Percentiles rank a stretch among this genome's conserved stretches.
Evolutionary conservation across 2,113 vertebrate species (phyloP).

Genomic region (Spermophilus dauricus): DNA sequence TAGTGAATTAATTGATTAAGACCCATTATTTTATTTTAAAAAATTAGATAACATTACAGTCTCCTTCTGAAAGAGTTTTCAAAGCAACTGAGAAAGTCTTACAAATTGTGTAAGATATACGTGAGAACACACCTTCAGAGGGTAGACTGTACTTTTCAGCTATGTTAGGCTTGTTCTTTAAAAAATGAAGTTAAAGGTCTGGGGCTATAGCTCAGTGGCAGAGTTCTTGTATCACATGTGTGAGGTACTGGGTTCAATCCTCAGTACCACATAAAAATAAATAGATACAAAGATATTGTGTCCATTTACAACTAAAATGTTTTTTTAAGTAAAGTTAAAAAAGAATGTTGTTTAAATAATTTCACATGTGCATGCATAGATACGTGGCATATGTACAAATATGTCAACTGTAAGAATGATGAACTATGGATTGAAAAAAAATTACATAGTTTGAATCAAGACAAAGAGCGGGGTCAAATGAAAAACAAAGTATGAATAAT

Average conservation of each 20-base stretch:
- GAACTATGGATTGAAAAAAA: constrained; percentile 14
- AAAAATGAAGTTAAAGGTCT: neutral
- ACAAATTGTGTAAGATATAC: neutral
- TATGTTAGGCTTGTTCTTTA: neutral
- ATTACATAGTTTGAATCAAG: neutral
- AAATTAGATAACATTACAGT: neutral
- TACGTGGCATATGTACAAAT: neutral
- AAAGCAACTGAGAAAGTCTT: constrained; percentile 8
- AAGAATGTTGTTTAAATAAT: neutral
- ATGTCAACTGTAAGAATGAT: neutral
- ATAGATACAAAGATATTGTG: too few species aligned
- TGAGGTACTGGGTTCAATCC: too few species aligned
- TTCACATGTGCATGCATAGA: neutral
- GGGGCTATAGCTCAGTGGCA: too few species aligned
- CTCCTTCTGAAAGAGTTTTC: neutral
- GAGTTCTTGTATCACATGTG: too few species aligned
- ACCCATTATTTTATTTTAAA: neutral
- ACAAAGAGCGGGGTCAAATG: constrained; percentile 4
- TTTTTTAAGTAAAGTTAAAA: neutral
- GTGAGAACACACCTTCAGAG: neutral
- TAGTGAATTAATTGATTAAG: neutral
- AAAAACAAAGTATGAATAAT: constrained; percentile 39
- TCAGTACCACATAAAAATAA: too few species aligned
- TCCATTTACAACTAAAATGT: neutral
- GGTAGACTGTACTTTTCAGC: neutral